phyloP scores from a whole-genome alignment of 2,888 invertebrate species.

The Conomelus anceps region DNA sequence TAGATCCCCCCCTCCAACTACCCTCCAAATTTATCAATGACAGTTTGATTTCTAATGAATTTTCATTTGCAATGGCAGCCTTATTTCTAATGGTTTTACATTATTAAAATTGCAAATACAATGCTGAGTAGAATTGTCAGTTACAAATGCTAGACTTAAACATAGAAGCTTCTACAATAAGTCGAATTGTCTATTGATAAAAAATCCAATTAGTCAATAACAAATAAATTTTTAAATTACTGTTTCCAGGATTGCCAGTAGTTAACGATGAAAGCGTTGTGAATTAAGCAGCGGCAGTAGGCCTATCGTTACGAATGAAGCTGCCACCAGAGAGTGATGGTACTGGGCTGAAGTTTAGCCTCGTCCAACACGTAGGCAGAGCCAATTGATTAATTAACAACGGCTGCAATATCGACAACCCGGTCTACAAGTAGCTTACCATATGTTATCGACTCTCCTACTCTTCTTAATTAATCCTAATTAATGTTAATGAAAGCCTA shows the following conservation, averaged over 20 bases:
- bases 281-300: no score
- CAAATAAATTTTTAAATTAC: neutral
- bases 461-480: conserved; percentile 30
- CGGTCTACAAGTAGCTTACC: neutral
- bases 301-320: neutral
- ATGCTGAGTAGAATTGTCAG: no score
- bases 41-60: no score
- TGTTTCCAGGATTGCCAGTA: neutral
- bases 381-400: neutral
- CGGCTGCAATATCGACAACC: neutral
- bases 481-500: conserved; percentile 28
- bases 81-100: no score
- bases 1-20: no score
- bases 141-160: no score
- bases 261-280: neutral
- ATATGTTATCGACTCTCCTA: neutral
- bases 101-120: no score
- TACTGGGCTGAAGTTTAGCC: neutral
- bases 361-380: neutral
- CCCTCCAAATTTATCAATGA: no score
- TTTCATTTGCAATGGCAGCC: no score
- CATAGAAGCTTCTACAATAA: no score
- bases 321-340: neutral
- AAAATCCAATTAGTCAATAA: no score
- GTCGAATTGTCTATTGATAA: no score